Percentiles rank a stretch among this genome's conserved stretches.
Evolutionary conservation across 2,888 invertebrate species (phyloP).

Genomic region (Caenorhabditis sp.): DNA sequence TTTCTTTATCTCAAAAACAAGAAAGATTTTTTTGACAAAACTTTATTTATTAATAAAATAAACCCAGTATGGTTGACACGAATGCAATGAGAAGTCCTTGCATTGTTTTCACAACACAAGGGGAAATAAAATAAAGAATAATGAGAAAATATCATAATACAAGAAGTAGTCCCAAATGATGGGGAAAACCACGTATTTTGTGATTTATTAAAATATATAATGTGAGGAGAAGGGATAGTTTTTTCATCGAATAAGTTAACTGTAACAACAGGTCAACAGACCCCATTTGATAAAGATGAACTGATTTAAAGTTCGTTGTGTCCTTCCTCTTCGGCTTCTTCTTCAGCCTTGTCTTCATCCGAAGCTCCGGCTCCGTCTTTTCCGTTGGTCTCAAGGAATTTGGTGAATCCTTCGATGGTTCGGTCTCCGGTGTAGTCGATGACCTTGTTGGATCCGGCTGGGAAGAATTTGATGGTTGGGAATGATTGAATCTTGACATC

Average conservation of each 20-base stretch:
- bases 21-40: background rate
- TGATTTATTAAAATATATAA: conserved; percentile 4
- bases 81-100: conserved; percentile 46
- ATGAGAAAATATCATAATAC: conserved; percentile 24
- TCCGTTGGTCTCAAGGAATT: conserved; percentile 92
- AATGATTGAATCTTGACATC: conserved; percentile 73
- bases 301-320: conserved; percentile 58
- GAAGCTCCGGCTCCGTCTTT: conserved; percentile 76
- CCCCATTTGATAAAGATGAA: conserved; percentile 10
- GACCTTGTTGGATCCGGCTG: conserved; percentile 86
- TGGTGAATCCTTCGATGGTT: conserved; percentile 88
- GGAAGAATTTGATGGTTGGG: conserved; percentile 93
- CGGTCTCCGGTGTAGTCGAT: conserved; percentile 94
- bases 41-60: conserved; percentile 29
- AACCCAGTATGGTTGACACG: conserved; percentile 48
- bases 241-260: conserved; percentile 5
- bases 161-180: background rate
- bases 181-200: conserved; percentile 8
- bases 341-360: conserved; percentile 68
- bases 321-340: conserved; percentile 64
- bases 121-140: conserved; percentile 13
- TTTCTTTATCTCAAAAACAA: too few species aligned
- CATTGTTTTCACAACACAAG: conserved; percentile 41
- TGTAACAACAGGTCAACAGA: conserved; percentile 29
- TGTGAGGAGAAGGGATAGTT: background rate